Percentiles rank a stretch among this genome's conserved stretches.
phyloP scores from a whole-genome alignment of 2,888 invertebrate species.

The Erebia epiphron region DNA sequence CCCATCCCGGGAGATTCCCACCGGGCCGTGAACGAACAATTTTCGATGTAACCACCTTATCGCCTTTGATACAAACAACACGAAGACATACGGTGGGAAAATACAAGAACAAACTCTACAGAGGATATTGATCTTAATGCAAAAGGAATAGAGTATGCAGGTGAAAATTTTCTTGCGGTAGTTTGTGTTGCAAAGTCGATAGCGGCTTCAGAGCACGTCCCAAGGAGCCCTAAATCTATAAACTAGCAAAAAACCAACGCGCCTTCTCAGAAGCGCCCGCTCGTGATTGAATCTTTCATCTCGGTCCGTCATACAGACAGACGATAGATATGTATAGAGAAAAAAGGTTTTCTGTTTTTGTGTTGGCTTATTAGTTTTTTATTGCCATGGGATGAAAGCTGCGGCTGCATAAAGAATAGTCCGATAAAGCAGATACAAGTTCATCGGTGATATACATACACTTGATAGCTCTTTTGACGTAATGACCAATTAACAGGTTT shows the following conservation, averaged over 20 bases:
- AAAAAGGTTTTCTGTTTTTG: constrained; percentile 55
- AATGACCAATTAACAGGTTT: constrained; percentile 24
- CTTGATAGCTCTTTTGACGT: constrained; percentile 8
- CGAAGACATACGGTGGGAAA: constrained; percentile 29
- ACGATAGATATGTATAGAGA: constrained; percentile 52
- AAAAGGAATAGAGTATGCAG: constrained; percentile 1
- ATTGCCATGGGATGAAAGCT: constrained; percentile 41
- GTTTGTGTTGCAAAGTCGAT: constrained; percentile 15
- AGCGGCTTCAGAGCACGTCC: constrained; percentile 41
- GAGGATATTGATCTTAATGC: constrained; percentile 9
- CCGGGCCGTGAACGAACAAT: constrained; percentile 33
- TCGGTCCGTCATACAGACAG: constrained; percentile 54
- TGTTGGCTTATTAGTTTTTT: constrained; percentile 60
- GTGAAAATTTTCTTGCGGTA: background rate
- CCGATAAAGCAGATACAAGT: constrained; percentile 19
- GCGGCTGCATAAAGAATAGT: constrained; percentile 23
- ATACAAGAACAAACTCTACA: constrained; percentile 7
- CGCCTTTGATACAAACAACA: constrained; percentile 32
- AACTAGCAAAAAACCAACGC: constrained; percentile 52
- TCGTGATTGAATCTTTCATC: constrained; percentile 77
- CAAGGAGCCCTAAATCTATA: constrained; percentile 60
- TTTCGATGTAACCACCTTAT: constrained; percentile 38
- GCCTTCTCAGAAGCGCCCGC: constrained; percentile 68
- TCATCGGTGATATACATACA: constrained; percentile 23
- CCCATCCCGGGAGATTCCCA: constrained; percentile 35